These are phyloP conservation scores for Isaurus tuberculatus DNA, from an alignment of 92 coral and sea anemone genomes.

Conservation along the genomic window DNA sequence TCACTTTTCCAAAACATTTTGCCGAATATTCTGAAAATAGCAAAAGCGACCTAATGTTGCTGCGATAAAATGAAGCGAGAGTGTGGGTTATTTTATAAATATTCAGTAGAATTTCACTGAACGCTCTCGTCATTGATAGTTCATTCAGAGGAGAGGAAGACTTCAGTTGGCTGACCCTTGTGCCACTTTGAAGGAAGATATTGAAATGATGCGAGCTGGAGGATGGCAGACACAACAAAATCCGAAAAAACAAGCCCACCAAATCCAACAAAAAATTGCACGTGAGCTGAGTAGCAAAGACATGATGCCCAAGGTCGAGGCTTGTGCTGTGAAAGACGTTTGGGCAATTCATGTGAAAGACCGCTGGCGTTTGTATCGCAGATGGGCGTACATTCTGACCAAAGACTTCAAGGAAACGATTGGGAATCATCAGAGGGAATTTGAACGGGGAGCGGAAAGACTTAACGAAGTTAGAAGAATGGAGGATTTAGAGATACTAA, in stretches of 20 bases:
- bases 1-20: no score
- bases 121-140: not conserved
- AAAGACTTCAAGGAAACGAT: constrained; percentile 62
- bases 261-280: constrained; percentile 56
- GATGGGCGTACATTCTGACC: constrained; percentile 72
- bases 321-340: constrained; percentile 57
- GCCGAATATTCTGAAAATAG: no score
- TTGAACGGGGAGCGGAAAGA: constrained; percentile 69
- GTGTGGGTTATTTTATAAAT: no score
- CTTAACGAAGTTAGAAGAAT: constrained; percentile 72
- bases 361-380: constrained; percentile 94
- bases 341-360: constrained; percentile 65
- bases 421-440: constrained; percentile 65
- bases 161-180: constrained; percentile 57
- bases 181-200: constrained; percentile 11
- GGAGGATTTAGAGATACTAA: constrained; percentile 78
- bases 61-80: no score
- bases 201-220: constrained; percentile 29
- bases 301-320: constrained; percentile 76
- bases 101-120: no score
- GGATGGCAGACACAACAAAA: constrained; percentile 72
- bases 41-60: no score
- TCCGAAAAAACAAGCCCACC: constrained; percentile 44
- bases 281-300: constrained; percentile 74
- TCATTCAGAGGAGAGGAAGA: not conserved